Evolutionary conservation across 2,113 vertebrate genomes (phyloP).

Genomic region (Hippotragus niger): DNA sequence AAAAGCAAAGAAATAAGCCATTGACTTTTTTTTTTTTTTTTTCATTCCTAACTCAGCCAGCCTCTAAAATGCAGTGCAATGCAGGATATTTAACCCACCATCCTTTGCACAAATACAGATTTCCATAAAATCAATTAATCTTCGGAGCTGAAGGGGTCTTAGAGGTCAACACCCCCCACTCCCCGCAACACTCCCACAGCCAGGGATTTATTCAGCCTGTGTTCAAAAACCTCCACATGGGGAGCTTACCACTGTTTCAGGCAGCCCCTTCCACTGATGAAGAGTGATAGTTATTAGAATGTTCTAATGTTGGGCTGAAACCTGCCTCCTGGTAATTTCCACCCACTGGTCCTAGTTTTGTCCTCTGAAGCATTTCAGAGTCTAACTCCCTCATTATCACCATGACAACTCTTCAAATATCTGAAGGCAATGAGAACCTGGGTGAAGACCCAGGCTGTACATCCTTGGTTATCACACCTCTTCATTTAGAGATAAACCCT

Average conservation of each 20-base stretch:
- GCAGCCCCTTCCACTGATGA: slow-evolving; percentile 25
- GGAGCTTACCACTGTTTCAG: neutral
- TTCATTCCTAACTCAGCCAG: slow-evolving; percentile 37
- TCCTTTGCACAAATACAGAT: slow-evolving; percentile 48
- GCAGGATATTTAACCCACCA: slow-evolving; percentile 27
- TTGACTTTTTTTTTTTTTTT: neutral
- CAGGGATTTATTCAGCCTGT: neutral
- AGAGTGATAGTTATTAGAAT: slow-evolving; percentile 24
- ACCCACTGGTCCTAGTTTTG: slow-evolving; percentile 50
- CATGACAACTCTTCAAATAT: slow-evolving; percentile 69
- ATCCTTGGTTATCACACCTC: neutral
- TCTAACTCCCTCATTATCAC: slow-evolving; percentile 37
- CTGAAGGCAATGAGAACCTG: slow-evolving; percentile 26
- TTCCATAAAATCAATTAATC: slow-evolving; percentile 71
- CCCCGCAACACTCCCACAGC: neutral
- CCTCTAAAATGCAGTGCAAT: slow-evolving; percentile 39
- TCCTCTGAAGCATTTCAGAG: slow-evolving; percentile 38
- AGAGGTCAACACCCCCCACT: slow-evolving; percentile 30
- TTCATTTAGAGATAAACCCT: slow-evolving; percentile 10
- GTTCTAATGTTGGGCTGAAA: slow-evolving; percentile 45
- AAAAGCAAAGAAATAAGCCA: slow-evolving; percentile 44
- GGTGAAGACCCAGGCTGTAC: neutral
- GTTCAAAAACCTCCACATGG: neutral
- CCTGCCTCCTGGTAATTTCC: slow-evolving; percentile 48
- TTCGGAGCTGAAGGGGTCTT: neutral